These are phyloP conservation scores for Spisula solida DNA, from an alignment of 2,888 invertebrate genomes.

Conservation along the genomic window DNA sequence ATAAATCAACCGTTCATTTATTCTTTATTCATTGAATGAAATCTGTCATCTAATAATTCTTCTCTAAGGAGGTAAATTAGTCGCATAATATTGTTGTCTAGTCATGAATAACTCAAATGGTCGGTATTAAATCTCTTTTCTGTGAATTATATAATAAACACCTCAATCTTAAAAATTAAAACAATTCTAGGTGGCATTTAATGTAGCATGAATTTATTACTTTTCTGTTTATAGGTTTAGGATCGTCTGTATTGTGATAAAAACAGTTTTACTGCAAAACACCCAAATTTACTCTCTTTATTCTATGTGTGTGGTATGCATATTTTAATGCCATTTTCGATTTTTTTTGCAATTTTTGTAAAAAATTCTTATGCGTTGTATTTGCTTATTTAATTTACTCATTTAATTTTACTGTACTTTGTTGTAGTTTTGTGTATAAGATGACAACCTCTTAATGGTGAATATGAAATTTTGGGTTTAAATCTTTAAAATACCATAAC, in stretches of 20 bases:
- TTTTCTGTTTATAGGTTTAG: background rate
- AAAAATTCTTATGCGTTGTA: background rate
- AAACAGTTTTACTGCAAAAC: no score
- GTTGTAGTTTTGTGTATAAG: no score
- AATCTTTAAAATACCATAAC: no score
- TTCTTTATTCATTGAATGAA: background rate
- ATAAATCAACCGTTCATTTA: background rate
- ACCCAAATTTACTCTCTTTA: background rate
- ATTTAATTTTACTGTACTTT: no score
- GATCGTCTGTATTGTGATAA: background rate
- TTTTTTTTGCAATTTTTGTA: background rate
- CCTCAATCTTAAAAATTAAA: background rate
- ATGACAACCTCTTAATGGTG: no score
- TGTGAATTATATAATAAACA: background rate
- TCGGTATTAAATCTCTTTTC: background rate
- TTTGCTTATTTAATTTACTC: no score
- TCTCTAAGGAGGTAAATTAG: conserved; percentile 4
- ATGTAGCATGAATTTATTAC: background rate
- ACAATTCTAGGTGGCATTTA: background rate
- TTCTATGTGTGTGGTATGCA: background rate
- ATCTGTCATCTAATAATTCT: background rate
- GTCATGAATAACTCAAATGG: background rate
- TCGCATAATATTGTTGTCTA: background rate
- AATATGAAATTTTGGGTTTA: no score
- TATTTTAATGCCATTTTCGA: background rate